Percentiles rank a stretch among this genome's conserved stretches.
Evolutionary conservation across 2,797 vertebrate genomes (phyloP).

Genomic region (Lepus townsendii): DNA sequence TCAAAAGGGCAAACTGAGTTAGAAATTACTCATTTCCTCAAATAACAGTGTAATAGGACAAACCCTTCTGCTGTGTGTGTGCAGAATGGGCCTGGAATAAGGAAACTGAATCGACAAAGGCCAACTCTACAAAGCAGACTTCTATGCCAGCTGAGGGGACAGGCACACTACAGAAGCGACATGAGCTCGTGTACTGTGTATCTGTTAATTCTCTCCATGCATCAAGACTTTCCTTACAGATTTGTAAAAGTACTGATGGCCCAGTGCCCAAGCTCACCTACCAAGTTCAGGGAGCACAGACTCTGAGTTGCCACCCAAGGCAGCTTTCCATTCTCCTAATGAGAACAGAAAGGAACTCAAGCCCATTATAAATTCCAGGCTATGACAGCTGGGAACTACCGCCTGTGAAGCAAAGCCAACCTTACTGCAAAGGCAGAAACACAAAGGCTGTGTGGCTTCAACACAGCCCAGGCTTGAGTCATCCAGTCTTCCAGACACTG

Average conservation of each 20-base stretch:
- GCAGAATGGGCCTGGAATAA: not conserved
- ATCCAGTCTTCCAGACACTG: not conserved
- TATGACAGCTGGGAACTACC: not conserved
- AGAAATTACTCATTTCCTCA: slow-evolving; percentile 60
- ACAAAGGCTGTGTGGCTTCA: not conserved
- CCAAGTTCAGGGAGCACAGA: not conserved
- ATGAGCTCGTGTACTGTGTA: not conserved
- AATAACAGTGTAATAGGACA: not conserved
- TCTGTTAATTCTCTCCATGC: not conserved
- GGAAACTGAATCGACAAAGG: not conserved
- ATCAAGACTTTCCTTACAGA: not conserved
- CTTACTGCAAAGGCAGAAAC: not conserved
- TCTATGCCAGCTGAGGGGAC: not conserved
- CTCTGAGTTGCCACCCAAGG: not conserved
- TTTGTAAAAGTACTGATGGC: not conserved
- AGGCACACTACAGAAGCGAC: not conserved
- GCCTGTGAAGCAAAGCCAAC: not conserved
- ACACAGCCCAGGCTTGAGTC: slow-evolving; percentile 7
- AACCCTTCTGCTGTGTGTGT: not conserved
- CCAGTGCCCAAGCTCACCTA: not conserved
- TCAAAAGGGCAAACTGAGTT: not conserved
- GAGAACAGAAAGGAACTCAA: not conserved
- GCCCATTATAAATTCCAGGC: not conserved
- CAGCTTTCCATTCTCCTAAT: not conserved
- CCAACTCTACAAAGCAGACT: not conserved